Base-by-base conservation (phyloP, 1,140 invertebrate species). In the Hirudo medicinalis region DNA sequence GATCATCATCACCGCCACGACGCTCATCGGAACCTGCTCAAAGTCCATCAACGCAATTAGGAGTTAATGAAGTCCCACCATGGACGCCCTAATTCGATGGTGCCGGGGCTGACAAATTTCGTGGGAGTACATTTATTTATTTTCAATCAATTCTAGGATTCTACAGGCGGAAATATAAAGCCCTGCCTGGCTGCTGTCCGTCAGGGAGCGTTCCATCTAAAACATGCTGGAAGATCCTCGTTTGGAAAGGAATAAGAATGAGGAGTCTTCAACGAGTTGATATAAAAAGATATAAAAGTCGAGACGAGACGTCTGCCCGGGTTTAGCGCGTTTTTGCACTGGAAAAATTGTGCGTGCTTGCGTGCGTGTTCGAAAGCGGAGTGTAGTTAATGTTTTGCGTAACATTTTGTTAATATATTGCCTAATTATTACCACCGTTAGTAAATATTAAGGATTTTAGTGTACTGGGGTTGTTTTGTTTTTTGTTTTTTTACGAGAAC, bases 71-170 rank as follows among this genome's bases (percentile, higher is more conserved):
- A 49, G 11, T 49, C 43, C 4, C 43, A 8, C 43, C 43, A 11
- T 2, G 43, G 57, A 63, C 29, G 9, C 57, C 22, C 19, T 63
- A 25, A 63, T 63, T 13, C 29, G 29, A 32, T 63, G 57, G 3
- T 2, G 11, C 2, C 29, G 19, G 9, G 57, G 57, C 29, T 63
- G 22, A 25, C 29, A 25, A 25, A 63, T 63, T 22, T n/a, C 22
- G 22, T 63, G 29, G 29, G 29, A 19, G 29, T 36, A 3, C 6
- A 36, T 36, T 36, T 3, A 63, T 15, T 63, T 63, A 25, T 63
- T 63, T 49, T 49, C 11, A 63, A 63, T 32, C 22, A 63, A 25
- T 63, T 63, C 29, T 20, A 63, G 57, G 57, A 63, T 63, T n/a
- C 29, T 63, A 20, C 11, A 63, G 29, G 57, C 57, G 1, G 57